Evolutionary conservation across 2,797 vertebrate species (phyloP).

Genomic region (Silurus aristotelis): DNA sequence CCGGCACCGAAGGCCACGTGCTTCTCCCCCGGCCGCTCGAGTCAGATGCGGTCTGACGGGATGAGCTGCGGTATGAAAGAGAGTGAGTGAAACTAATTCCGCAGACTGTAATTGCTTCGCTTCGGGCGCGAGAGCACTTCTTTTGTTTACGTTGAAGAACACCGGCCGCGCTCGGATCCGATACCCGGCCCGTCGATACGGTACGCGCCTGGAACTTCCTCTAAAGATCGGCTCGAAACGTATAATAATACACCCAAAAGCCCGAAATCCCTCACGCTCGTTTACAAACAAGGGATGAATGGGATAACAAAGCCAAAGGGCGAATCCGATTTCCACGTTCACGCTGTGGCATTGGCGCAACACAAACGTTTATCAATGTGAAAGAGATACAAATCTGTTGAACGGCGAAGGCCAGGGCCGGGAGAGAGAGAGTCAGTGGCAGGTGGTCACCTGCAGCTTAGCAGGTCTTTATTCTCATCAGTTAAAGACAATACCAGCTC

Average conservation of each 20-base stretch:
- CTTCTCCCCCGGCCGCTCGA: conserved; percentile 13
- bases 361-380: conserved; percentile 31
- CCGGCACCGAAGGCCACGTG: conserved; percentile 39
- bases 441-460: conserved; percentile 34
- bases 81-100: conserved; percentile 53
- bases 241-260: not conserved
- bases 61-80: conserved; percentile 46
- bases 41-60: conserved; percentile 49
- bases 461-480: conserved; percentile 28
- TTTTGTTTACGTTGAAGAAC: conserved; percentile 53
- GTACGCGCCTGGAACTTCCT: not conserved
- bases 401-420: not conserved
- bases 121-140: conserved; percentile 23
- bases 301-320: conserved; percentile 22
- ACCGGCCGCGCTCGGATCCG: not conserved
- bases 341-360: conserved; percentile 5
- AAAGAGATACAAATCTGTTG: conserved; percentile 43
- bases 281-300: too few relatives aligned
- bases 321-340: conserved; percentile 23
- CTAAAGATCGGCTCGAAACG: not conserved
- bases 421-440: conserved; percentile 14
- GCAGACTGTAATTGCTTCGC: conserved; percentile 55
- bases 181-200: conserved; percentile 3
- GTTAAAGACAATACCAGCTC: conserved; percentile 49
- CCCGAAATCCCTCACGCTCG: not conserved